Conservation (phyloP, 1,140 invertebrate species). For the Trachymyrmex cornetzi region DNA sequence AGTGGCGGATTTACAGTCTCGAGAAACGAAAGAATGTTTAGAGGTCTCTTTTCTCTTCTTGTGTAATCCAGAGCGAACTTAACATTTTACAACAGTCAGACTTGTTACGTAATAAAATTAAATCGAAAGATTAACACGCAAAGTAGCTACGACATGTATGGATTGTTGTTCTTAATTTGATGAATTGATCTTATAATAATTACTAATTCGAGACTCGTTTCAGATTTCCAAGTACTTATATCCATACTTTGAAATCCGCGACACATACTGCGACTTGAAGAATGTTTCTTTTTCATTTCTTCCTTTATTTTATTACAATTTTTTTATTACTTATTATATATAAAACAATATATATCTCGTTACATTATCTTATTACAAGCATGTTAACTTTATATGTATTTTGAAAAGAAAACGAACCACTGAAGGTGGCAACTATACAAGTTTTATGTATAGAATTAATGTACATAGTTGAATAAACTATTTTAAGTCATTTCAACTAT, state of each 20-base stretch:
- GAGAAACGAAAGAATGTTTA: slow-evolving; percentile 23
- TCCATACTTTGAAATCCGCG: background rate
- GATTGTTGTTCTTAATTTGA: background rate
- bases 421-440: too few relatives aligned
- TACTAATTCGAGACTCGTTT: background rate
- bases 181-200: background rate
- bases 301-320: background rate
- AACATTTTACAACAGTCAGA: background rate
- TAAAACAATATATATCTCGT: background rate
- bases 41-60: background rate
- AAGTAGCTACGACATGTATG: background rate
- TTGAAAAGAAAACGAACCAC: background rate
- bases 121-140: background rate
- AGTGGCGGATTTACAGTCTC: slow-evolving; percentile 19
- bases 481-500: too few relatives aligned
- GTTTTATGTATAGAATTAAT: too few relatives aligned
- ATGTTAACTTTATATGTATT: background rate
- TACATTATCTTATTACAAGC: background rate
- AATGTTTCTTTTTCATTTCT: background rate
- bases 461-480: too few relatives aligned
- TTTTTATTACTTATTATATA: background rate
- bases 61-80: background rate
- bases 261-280: background rate
- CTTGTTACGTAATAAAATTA: slow-evolving; percentile 6
- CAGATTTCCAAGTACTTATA: background rate